Base-by-base conservation (phyloP, 2,888 invertebrate species). In the Diarsia dahlii region DNA sequence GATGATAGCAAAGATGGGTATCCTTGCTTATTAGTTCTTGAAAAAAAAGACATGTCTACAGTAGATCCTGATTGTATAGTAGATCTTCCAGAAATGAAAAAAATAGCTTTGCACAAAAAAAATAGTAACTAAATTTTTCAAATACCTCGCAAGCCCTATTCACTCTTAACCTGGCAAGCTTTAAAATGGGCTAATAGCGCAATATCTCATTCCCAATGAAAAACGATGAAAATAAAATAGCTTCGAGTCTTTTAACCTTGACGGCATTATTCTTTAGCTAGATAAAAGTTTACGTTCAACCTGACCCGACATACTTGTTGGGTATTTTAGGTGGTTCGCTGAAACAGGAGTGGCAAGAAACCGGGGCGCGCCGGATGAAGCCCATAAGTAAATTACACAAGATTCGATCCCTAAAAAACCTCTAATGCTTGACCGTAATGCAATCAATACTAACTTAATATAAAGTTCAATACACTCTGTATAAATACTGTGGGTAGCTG, bases 191-290 rank as follows among this genome's bases (percentile, higher is more conserved):
- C 8, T 48, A 52, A 64, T 54, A 54, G 54, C 34, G 13, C 34
- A 48, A 74, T 74, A 58, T 52, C 20, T 71, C 77, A 63, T 52
- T 52, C 45, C 1, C 34, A 58, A 56, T 78, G n/a, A 46, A 78
- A 77, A 56, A 34, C 82, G 54, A 65, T 65, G 20, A 69, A 50
- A 62, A 65, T 77, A 71, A 56, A 77, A 68, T 82, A 68, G 48
- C 20, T 50, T n/a, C 23, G 34, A 58, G 20, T 54, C 58, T 39
- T 23, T 15, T 62, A 66, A 63, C 69, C 62, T 73, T 84, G 79
- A 54, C 9, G 46, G 34, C n/a, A 45, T 48, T 66, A 66, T 69
- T 15, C 28, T 48, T 28, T 13, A 20, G 23, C n/a, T 62, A 58
- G 45, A 71, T 65, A 76, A 48, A 67, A 62, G n/a, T 60, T 69